Base-by-base conservation (phyloP, 2,113 vertebrate species). In the Sphaerodactylus townsendi region DNA sequence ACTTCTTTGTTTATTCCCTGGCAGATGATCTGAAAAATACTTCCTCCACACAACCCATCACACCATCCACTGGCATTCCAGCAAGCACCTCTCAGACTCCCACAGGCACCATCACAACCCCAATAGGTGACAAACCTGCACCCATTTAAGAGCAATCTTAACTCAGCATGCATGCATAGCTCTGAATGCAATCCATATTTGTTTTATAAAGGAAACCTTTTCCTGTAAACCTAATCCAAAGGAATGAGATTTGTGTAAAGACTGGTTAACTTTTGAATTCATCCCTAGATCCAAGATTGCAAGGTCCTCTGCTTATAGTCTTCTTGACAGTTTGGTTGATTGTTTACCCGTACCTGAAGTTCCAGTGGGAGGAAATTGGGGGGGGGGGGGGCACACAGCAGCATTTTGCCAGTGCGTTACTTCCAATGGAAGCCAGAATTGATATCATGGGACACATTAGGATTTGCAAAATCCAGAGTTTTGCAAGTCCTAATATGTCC, bases 61-160 rank as follows among this genome's bases (percentile, higher is more conserved):
- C 89, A 89, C 53, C 92, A 91, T 33, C 81, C 59, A 72, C 30
- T 90, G 80, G 7, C 92, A 81, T 0, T 79, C 33, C 91, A 91
- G 0, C 94, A 95, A 83, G 11, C 92, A 94, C 23, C 41, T 64
- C 79, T 82, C 44, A 37, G 74, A 11, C n/a, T 50, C 33, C 74
- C n/a, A 1, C 85, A 86, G 28, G 17, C 65, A 76, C 37, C 85
- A 59, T 72, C 87, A 82, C 10, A 89, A 53, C 65, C 85, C 79
- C 39, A 48, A 92, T 78, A 95, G 95, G 96, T 96, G 95, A 96
- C 94, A 94, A 90, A 92, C 92, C 88, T 77, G 90, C 94, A 93
- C 90, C 37, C 95, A 94, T 39, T 86, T 90, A 70, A 77, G 23
- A 0, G 0, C 89, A 92, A 2, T 41, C 93, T 74, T 8, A 4